Conservation (phyloP, 2,888 invertebrate species). For the Eustalomyia histrio region DNA sequence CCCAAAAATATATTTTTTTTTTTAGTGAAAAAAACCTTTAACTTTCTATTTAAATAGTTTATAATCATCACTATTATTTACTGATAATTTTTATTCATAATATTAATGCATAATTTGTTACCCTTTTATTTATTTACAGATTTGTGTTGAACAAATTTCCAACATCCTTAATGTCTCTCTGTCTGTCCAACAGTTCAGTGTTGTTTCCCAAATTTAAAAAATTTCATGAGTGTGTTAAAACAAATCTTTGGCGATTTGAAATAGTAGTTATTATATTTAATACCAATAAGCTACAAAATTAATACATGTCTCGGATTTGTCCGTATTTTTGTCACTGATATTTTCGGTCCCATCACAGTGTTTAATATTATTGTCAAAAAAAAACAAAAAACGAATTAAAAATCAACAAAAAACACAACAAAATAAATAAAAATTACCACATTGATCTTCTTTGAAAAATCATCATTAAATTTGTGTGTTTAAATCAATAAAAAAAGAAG, state of each 20-base stretch:
- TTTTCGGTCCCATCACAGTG: background rate
- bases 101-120: background rate
- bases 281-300: constrained; percentile 16
- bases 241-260: constrained; percentile 43
- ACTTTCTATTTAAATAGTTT: too few relatives aligned
- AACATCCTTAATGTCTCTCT: background rate
- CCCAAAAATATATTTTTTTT: too few relatives aligned
- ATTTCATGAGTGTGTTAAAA: constrained; percentile 11
- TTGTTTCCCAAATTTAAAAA: background rate
- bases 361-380: background rate
- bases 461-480: constrained; percentile 27
- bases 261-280: constrained; percentile 38
- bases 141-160: background rate
- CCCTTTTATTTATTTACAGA: background rate
- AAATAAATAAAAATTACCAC: constrained; percentile 29
- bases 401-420: background rate
- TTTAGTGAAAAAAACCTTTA: too few relatives aligned
- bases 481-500: constrained; percentile 37
- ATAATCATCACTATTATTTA: too few relatives aligned
- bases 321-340: background rate
- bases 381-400: too few relatives aligned
- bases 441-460: constrained; percentile 58
- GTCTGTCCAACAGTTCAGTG: background rate
- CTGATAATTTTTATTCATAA: background rate
- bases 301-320: constrained; percentile 20